Conservation (phyloP, 2,113 vertebrate species). For the Archocentrus centrarchus region DNA sequence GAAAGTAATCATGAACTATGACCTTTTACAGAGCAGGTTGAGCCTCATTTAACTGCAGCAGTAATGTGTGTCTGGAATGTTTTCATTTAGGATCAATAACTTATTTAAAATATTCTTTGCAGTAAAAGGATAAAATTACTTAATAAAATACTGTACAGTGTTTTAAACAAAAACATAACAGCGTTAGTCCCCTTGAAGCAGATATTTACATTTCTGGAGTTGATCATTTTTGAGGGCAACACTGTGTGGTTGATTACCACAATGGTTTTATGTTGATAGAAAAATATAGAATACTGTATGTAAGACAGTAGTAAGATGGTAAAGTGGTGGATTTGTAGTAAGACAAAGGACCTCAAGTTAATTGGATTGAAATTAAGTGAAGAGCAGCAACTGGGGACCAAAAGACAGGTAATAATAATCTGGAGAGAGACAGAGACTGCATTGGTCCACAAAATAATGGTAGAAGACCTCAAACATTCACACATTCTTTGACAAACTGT, state of each 20-base stretch:
- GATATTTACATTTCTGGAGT: constrained; percentile 29
- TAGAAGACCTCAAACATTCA: constrained; percentile 16
- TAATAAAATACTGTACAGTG: constrained; percentile 75
- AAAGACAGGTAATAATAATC: background rate
- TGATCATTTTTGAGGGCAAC: constrained; percentile 24
- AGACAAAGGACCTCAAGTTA: constrained; percentile 1
- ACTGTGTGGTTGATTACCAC: background rate
- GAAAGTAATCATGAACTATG: constrained; percentile 17
- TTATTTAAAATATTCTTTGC: constrained; percentile 69
- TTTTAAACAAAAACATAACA: constrained; percentile 51
- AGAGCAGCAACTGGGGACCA: constrained; percentile 29
- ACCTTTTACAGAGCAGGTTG: constrained; percentile 12
- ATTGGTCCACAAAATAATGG: background rate
- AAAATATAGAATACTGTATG: constrained; percentile 65
- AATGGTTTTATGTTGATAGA: constrained; percentile 37
- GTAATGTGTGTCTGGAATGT: constrained; percentile 57
- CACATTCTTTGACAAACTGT: background rate
- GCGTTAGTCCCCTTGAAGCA: constrained; percentile 22
- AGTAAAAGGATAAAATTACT: constrained; percentile 58
- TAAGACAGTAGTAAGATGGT: constrained; percentile 11
- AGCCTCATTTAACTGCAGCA: constrained; percentile 39
- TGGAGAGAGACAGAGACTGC: background rate
- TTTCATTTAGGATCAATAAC: constrained; percentile 64
- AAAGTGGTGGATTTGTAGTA: constrained; percentile 8
- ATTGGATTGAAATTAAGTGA: background rate